Percentiles rank a stretch among this genome's conserved stretches.
phyloP scores from a whole-genome alignment of 2,113 vertebrate genomes.

The Colossoma macropomum region DNA sequence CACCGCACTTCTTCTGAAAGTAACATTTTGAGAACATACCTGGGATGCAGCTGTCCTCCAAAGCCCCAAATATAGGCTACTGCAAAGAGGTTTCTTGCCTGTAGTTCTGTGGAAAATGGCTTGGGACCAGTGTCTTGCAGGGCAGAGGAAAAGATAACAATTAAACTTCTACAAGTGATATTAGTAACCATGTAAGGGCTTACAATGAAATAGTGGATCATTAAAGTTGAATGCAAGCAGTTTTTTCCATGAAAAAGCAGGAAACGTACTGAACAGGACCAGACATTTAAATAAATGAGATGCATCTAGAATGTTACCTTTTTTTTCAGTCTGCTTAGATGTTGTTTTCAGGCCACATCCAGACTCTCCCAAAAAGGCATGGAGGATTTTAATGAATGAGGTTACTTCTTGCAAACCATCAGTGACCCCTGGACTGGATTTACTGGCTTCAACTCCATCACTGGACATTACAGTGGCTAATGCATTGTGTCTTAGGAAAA shows the following conservation, averaged over 20 bases:
- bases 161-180: neutral
- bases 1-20: neutral
- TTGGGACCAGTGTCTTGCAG: conserved; percentile 9
- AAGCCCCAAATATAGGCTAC: conserved; percentile 87
- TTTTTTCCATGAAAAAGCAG: neutral
- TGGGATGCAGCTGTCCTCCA: conserved; percentile 80
- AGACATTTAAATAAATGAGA: neutral
- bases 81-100: conserved; percentile 77
- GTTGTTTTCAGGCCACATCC: conserved; percentile 34
- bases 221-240: neutral
- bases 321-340: conserved; percentile 25
- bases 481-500: conserved; percentile 67
- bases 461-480: conserved; percentile 64
- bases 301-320: conserved; percentile 52
- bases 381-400: conserved; percentile 79
- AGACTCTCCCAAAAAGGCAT: conserved; percentile 73
- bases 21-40: conserved; percentile 67
- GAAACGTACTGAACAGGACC: neutral
- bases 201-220: neutral
- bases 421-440: conserved; percentile 41
- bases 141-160: neutral
- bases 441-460: conserved; percentile 43
- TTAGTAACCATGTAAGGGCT: too few relatives aligned
- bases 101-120: conserved; percentile 36
- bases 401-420: conserved; percentile 78